Evolutionary conservation across 2,113 vertebrate species (phyloP).

Genomic region (Cervus canadensis): DNA sequence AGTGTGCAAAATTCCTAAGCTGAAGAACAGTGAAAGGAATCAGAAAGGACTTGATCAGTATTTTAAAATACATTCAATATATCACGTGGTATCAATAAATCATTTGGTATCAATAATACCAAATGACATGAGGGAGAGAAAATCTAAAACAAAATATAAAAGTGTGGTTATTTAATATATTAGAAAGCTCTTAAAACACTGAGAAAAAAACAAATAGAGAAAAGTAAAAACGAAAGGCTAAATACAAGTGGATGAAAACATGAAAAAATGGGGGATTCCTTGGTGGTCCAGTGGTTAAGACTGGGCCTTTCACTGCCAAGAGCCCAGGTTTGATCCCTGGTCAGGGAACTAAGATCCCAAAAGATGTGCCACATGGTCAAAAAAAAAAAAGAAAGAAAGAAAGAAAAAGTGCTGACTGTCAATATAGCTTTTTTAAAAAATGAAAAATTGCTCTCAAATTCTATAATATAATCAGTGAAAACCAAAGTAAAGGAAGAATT

Average conservation of each 20-base stretch:
- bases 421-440: no score
- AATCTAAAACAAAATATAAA: not conserved
- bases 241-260: not conserved
- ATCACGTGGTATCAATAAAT: not conserved
- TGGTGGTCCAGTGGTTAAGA: no score
- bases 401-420: no score
- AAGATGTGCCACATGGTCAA: no score
- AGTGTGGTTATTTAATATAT: not conserved
- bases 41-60: no score
- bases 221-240: not conserved
- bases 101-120: not conserved
- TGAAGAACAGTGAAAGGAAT: no score
- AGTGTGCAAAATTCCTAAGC: no score
- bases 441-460: not conserved
- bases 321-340: no score
- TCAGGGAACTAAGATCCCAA: no score
- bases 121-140: not conserved
- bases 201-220: not conserved
- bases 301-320: no score
- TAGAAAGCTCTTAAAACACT: not conserved
- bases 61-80: not conserved
- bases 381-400: no score
- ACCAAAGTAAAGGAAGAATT: not conserved
- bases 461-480: not conserved
- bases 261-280: not conserved